These are phyloP conservation scores for Strix aluco DNA, from an alignment of 2,113 vertebrate genomes.

Conservation along the genomic window DNA sequence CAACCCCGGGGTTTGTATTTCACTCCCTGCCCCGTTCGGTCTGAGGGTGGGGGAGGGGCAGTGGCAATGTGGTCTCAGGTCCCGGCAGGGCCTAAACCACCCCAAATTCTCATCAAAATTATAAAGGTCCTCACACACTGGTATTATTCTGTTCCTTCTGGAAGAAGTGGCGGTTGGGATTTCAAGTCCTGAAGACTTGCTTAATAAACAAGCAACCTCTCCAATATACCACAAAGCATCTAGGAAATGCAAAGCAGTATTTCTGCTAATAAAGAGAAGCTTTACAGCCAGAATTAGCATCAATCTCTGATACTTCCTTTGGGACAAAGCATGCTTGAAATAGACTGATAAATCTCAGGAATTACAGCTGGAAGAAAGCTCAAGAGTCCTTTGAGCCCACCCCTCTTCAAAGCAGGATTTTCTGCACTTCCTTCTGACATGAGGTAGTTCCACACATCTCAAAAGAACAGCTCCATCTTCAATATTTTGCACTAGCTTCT, in stretches of 20 bases:
- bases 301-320: not conserved
- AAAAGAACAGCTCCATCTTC: not conserved
- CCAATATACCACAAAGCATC: not conserved
- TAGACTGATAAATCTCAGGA: not conserved
- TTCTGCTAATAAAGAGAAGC: not conserved
- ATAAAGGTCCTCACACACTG: not conserved
- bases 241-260: not conserved
- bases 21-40: too few species aligned
- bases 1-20: too few species aligned
- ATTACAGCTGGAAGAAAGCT: not conserved
- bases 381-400: not conserved
- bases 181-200: not conserved
- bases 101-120: not conserved
- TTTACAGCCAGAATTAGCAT: not conserved
- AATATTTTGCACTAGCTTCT: not conserved
- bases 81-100: too few species aligned
- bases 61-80: too few species aligned
- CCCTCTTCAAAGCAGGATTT: not conserved
- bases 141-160: not conserved
- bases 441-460: not conserved
- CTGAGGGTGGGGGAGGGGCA: too few species aligned
- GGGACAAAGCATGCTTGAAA: not conserved
- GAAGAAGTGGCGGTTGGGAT: not conserved
- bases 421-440: not conserved
- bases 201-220: not conserved